phyloP scores from a whole-genome alignment of 1,140 invertebrate species.

The Chelonus insularis region DNA sequence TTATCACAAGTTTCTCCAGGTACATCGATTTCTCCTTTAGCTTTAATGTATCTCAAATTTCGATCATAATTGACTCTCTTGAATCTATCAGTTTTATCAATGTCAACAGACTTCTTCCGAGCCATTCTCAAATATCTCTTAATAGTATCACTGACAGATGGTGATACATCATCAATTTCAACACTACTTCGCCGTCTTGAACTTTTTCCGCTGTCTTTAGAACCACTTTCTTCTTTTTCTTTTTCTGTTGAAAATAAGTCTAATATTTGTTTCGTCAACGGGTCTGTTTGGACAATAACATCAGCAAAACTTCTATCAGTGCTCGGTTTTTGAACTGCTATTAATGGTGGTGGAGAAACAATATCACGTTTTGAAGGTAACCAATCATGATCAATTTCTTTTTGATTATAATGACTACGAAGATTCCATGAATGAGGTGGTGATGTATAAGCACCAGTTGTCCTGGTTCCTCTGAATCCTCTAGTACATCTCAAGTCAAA shows the following conservation, averaged over 20 bases:
- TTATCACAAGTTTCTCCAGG: conserved; percentile 73
- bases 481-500: conserved; percentile 72
- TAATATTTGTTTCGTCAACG: conserved; percentile 62
- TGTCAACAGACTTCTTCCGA: conserved; percentile 79
- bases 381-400: conserved; percentile 14
- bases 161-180: conserved; percentile 81
- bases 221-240: conserved; percentile 43
- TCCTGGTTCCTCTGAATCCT: conserved; percentile 64
- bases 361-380: conserved; percentile 41
- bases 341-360: conserved; percentile 67
- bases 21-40: conserved; percentile 74
- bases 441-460: conserved; percentile 52
- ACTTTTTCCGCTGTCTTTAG: conserved; percentile 41
- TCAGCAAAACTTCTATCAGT: conserved; percentile 57
- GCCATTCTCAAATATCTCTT: conserved; percentile 83
- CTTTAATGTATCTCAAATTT: conserved; percentile 80
- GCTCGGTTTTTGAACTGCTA: conserved; percentile 68
- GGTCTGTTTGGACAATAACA: conserved; percentile 66
- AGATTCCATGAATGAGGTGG: conserved; percentile 56
- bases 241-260: conserved; percentile 50
- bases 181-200: conserved; percentile 70
- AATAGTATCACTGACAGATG: conserved; percentile 83
- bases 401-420: conserved; percentile 34
- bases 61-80: conserved; percentile 87
- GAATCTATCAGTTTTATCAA: conserved; percentile 78